These are phyloP conservation scores for Orestias chungarensis DNA, from an alignment of 2,797 vertebrate genomes.

Conservation along the genomic window DNA sequence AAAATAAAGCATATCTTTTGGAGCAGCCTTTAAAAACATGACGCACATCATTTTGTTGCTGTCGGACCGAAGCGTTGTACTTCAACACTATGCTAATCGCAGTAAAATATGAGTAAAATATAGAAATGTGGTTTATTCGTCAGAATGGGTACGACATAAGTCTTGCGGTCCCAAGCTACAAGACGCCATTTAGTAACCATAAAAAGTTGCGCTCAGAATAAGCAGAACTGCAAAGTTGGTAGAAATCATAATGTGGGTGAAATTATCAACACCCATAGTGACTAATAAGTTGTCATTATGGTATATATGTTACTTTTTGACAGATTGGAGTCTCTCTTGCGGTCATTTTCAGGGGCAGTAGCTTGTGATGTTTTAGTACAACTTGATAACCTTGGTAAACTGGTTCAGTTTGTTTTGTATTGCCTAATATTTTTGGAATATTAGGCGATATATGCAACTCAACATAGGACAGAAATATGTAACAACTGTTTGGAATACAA, in stretches of 20 bases:
- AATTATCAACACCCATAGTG: neutral
- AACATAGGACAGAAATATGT: neutral
- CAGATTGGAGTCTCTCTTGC: neutral
- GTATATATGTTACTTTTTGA: neutral
- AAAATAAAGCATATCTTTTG: neutral
- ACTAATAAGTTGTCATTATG: neutral
- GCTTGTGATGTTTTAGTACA: neutral
- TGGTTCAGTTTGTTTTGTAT: neutral
- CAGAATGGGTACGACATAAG: neutral
- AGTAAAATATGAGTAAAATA: neutral
- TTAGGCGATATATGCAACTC: neutral
- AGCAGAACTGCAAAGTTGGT: neutral
- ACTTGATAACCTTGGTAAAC: neutral
- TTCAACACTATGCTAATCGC: neutral
- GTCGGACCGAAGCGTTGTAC: neutral
- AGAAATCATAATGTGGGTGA: neutral
- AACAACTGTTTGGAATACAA: neutral
- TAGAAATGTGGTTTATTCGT: neutral
- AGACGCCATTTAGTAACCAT: neutral
- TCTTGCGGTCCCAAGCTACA: too few relatives aligned
- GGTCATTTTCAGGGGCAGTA: neutral
- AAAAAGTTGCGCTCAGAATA: neutral
- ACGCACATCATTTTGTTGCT: neutral
- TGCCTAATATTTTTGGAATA: neutral
- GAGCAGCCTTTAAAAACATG: neutral